Conservation (phyloP, 2,888 invertebrate species). For the Gortyna flavago region DNA sequence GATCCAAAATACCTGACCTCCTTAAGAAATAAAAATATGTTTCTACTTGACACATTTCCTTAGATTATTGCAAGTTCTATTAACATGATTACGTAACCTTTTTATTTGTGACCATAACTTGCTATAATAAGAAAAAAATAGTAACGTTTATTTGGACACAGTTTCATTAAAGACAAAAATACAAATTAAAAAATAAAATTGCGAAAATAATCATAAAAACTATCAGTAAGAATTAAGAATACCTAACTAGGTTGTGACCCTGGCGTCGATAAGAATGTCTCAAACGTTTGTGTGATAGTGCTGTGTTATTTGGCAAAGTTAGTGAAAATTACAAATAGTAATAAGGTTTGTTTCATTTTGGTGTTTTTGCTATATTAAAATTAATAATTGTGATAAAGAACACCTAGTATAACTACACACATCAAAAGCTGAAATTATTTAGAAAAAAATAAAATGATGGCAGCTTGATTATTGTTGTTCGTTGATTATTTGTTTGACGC, state of each 20-base stretch:
- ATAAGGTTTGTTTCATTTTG: background rate
- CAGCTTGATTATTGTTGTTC: background rate
- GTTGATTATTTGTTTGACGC: too few relatives aligned
- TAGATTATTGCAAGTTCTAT: background rate
- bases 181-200: background rate
- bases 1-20: too few relatives aligned
- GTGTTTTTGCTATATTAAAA: background rate
- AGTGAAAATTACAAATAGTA: background rate
- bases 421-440: background rate
- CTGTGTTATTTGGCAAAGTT: background rate
- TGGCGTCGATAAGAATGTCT: background rate
- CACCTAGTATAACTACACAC: background rate
- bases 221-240: conserved; percentile 1
- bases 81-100: background rate
- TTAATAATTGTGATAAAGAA: background rate
- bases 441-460: background rate
- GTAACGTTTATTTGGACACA: background rate
- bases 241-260: background rate
- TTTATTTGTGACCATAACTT: background rate
- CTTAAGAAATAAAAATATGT: background rate
- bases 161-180: background rate
- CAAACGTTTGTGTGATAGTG: background rate
- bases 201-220: background rate
- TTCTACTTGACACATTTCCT: background rate
- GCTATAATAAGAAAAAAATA: background rate